A percentile compares a stretch with the other conserved stretches of the same genome.
Conservation (phyloP, 2,797 vertebrate genomes). For the Acanthis flammea region DNA sequence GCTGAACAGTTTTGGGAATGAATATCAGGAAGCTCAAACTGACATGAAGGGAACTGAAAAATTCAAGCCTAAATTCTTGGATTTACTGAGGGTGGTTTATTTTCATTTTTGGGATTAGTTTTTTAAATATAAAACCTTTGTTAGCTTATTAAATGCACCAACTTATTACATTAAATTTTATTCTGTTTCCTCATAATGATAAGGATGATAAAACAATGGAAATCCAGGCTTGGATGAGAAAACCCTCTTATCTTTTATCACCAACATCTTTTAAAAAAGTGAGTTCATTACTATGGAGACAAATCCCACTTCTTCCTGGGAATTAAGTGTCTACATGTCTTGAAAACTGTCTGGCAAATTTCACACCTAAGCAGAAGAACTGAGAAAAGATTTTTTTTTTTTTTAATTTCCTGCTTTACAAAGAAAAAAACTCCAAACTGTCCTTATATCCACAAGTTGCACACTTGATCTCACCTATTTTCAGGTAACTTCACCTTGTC, state of each 20-base stretch:
- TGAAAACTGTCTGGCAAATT: conserved; percentile 16
- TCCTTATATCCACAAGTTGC: background rate
- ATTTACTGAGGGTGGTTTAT: background rate
- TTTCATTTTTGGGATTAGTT: background rate
- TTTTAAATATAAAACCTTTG: background rate
- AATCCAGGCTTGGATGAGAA: background rate
- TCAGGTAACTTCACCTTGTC: background rate
- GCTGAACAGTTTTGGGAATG: background rate
- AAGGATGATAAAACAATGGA: background rate
- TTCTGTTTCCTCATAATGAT: background rate
- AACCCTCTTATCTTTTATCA: background rate
- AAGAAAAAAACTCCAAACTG: background rate
- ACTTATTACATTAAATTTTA: background rate
- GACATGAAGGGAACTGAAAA: background rate
- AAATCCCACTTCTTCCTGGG: background rate
- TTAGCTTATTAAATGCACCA: background rate
- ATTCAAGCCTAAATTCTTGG: background rate
- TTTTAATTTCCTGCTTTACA: background rate
- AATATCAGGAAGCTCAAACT: background rate
- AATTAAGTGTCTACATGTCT: background rate
- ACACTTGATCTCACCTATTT: background rate
- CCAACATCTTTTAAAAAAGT: background rate
- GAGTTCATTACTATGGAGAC: background rate
- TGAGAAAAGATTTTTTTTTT: background rate
- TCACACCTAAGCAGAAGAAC: background rate